These are phyloP conservation scores for Pseudorectes ferrugineus DNA, from an alignment of 2,113 vertebrate genomes.

Conservation along the genomic window DNA sequence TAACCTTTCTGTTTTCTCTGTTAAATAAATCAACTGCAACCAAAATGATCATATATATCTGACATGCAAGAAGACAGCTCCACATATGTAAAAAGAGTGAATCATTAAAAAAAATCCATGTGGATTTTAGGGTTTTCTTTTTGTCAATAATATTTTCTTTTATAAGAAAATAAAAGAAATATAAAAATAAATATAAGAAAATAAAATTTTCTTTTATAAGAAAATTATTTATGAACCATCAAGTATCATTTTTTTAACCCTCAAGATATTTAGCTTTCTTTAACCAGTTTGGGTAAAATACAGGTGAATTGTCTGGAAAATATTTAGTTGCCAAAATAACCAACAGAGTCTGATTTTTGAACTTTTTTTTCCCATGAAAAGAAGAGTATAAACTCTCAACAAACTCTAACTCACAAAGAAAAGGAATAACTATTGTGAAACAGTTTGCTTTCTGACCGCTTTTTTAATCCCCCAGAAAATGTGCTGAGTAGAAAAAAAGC, in stretches of 20 bases:
- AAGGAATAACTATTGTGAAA: not conserved
- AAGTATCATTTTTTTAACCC: not conserved
- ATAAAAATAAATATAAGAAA: too few species aligned
- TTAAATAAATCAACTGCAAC: not conserved
- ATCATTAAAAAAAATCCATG: not conserved
- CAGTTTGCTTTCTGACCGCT: not conserved
- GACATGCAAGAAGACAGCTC: not conserved
- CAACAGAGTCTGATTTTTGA: not conserved
- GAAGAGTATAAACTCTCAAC: not conserved
- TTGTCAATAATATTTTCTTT: not conserved
- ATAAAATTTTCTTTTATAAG: not conserved
- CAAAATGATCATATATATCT: not conserved
- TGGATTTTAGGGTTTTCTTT: not conserved
- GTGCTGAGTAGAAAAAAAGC: constrained; percentile 25
- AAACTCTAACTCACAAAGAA: not conserved
- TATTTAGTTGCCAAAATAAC: not conserved
- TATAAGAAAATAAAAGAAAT: too few species aligned
- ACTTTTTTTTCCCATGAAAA: not conserved
- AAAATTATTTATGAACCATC: not conserved
- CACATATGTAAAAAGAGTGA: not conserved
- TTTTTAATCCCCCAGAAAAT: constrained; percentile 15
- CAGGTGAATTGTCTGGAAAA: not conserved
- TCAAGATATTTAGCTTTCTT: not conserved
- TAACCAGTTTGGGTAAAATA: not conserved
- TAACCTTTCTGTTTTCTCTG: not conserved